A percentile compares a stretch with the other conserved stretches of the same genome.
phyloP scores from a whole-genome alignment of 2,888 invertebrate species.

The Parochlus steinenii region DNA sequence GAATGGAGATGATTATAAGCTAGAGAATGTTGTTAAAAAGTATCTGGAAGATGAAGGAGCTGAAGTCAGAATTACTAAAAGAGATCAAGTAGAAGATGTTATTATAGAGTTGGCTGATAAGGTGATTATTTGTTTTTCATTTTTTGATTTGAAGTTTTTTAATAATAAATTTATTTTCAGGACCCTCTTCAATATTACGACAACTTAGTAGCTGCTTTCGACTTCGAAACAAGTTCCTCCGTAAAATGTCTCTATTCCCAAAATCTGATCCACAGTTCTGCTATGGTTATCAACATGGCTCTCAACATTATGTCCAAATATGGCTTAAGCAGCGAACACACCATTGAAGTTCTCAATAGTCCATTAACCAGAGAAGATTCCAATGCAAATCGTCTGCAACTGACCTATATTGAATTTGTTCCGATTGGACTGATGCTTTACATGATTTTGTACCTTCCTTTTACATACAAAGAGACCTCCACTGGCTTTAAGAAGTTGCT shows the following conservation, averaged over 20 bases:
- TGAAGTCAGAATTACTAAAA: not conserved
- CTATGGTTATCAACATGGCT: slow-evolving; percentile 34
- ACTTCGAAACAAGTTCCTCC: slow-evolving; percentile 1
- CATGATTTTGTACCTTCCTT: slow-evolving; percentile 35
- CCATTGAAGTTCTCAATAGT: slow-evolving; percentile 23
- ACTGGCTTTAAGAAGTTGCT: slow-evolving; percentile 49
- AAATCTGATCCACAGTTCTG: slow-evolving; percentile 34
- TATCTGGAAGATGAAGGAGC: not conserved
- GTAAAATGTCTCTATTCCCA: slow-evolving; percentile 30
- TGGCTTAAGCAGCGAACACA: slow-evolving; percentile 20
- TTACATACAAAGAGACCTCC: slow-evolving; percentile 44
- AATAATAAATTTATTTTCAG: too few relatives aligned
- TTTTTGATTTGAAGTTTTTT: too few relatives aligned
- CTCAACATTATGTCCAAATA: slow-evolving; percentile 31
- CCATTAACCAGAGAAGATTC: slow-evolving; percentile 21
- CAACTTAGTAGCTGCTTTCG: slow-evolving; percentile 6
- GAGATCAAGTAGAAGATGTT: slow-evolving; percentile 7
- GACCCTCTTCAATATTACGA: slow-evolving; percentile 9
- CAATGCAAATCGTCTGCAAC: slow-evolving; percentile 16
- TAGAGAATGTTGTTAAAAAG: slow-evolving; percentile 1
- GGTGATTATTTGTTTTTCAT: too few relatives aligned
- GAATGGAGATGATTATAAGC: not conserved
- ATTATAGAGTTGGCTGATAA: not conserved
- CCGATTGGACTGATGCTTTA: slow-evolving; percentile 20
- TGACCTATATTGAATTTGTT: slow-evolving; percentile 15